Evolutionary conservation across 53 echinoderm and acorn worm species (phyloP).

Genomic region (Arbacia lixula): DNA sequence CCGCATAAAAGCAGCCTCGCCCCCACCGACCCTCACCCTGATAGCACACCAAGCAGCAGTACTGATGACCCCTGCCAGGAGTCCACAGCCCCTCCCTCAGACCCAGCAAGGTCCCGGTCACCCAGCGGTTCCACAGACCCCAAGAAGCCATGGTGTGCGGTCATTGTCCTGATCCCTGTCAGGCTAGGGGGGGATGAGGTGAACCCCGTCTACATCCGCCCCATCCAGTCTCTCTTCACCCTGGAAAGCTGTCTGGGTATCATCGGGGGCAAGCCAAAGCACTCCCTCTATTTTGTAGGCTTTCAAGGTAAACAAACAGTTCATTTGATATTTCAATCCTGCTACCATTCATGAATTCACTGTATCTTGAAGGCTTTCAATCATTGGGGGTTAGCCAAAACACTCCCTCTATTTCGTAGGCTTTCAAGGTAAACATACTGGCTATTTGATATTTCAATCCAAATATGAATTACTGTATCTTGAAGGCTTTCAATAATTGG

Average conservation of each 20-base stretch:
- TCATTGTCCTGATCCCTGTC: slow-evolving; percentile 87
- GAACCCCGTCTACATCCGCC: slow-evolving; percentile 86
- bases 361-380: too few species aligned
- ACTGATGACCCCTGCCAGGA: not conserved
- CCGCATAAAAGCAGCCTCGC: not conserved
- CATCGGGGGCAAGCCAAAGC: slow-evolving; percentile 98
- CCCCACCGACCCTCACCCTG: not conserved
- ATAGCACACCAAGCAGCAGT: not conserved
- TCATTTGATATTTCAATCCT: too few species aligned
- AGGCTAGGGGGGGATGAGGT: slow-evolving; percentile 96
- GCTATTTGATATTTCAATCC: too few species aligned
- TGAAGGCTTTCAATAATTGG: too few species aligned
- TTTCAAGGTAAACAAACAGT: slow-evolving; percentile 98
- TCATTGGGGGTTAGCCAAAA: slow-evolving; percentile 97
- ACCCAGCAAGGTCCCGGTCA: slow-evolving; percentile 1
- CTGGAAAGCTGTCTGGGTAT: slow-evolving; percentile 95
- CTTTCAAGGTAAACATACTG: slow-evolving; percentile 95
- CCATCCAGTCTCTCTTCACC: slow-evolving; percentile 88
- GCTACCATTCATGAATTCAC: too few species aligned
- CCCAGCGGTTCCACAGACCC: slow-evolving; percentile 29
- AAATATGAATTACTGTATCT: too few species aligned
- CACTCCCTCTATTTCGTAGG: slow-evolving; percentile 98
- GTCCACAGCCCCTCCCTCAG: not conserved
- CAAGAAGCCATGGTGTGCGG: slow-evolving; percentile 77
- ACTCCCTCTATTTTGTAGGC: slow-evolving; percentile 96